Evolutionary conservation across 2,797 vertebrate genomes (phyloP), one percentile per base, ranked within the genome.

Genomic region (Argya squamiceps): DNA sequence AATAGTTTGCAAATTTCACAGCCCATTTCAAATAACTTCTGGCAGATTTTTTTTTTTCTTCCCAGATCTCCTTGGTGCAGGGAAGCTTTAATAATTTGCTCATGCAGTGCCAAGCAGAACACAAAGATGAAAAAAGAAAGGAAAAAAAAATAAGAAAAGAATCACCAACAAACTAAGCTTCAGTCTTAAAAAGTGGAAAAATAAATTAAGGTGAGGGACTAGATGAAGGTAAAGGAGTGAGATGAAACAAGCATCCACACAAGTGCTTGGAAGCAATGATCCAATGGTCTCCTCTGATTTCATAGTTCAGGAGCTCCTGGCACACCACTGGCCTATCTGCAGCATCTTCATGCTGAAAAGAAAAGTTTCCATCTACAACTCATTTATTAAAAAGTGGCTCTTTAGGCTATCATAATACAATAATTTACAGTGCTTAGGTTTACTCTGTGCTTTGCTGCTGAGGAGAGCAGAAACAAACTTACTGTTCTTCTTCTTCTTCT

Each of bases 391-490:
- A 86, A 93, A 89, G 63, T 46, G 55, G 15, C 85, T 95, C 91
- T 94, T 95, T 30, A 78, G 92, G 87, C 89, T 89, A 88, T 15
- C 3, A 4, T 65, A 76, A 80, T 50, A 56, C 79, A 76, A 3
- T 39, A 75, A 92, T 84, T 94, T 85, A 56, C 76, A 65, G 39
- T 34, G 79, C 36, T 46, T 63, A 71, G 46, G 73, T 88, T 91
- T 84, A 65, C 64, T 62, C 74, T 44, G 60, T 44, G 89, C 70
- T 84, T 93, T 95, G 85, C 55, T 94, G 96, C 96, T 96, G 91
- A 95, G 55, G 43, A 94, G n/a, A 84, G 93, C 92, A 95, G 82
- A 96, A 92, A 80, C 58, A 82, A 93, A 95, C 77, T 93, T 74
- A 92, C 16, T 68, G 34, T 52, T 95, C 27, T 50, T 74, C 22